Evolutionary conservation across 2,113 vertebrate species (phyloP).

Genomic region (Delphinapterus leucas): DNA sequence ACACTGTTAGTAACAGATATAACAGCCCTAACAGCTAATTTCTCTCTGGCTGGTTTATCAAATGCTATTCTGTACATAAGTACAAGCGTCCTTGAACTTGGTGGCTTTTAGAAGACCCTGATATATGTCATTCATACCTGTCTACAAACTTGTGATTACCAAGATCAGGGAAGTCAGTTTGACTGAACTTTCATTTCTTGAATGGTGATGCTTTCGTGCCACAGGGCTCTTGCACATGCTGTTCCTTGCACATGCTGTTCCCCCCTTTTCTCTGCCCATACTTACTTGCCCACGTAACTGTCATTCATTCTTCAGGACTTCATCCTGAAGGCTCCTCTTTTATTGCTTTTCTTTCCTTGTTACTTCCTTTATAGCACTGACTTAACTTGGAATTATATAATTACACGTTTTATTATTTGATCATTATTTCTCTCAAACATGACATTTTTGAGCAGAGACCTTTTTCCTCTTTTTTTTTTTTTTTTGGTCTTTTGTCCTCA

Average conservation of each 20-base stretch:
- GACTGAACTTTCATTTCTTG: neutral
- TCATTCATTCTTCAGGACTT: neutral
- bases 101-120: neutral
- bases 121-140: neutral
- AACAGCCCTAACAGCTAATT: neutral
- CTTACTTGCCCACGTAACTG: fast-evolving
- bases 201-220: neutral
- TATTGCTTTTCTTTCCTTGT: neutral
- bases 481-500: neutral
- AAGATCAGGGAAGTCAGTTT: no score
- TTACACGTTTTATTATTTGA: neutral
- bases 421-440: neutral
- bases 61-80: neutral
- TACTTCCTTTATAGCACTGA: neutral
- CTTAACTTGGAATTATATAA: neutral
- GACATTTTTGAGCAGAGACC: neutral
- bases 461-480: no score
- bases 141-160: neutral
- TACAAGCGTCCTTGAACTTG: neutral
- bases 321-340: neutral
- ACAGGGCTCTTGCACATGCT: neutral
- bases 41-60: neutral
- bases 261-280: neutral
- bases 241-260: neutral
- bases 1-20: neutral